Percentiles rank a stretch among this genome's conserved stretches.
These are phyloP conservation scores for Phortica variegata DNA, from an alignment of 1,140 invertebrate species.

Conservation along the genomic window DNA sequence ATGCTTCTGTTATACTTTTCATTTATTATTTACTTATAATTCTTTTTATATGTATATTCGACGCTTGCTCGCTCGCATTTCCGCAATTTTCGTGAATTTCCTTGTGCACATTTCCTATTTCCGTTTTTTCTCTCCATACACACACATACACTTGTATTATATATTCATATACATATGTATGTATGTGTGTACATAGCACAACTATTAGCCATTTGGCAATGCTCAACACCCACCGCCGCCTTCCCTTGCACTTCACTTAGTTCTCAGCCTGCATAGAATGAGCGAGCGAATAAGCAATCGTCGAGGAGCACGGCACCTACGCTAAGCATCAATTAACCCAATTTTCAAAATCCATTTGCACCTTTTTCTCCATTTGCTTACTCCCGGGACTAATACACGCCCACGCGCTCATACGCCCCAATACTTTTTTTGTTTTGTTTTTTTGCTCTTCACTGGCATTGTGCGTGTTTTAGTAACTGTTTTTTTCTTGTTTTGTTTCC, in stretches of 20 bases:
- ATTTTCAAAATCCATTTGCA: constrained; percentile 55
- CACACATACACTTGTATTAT: no score
- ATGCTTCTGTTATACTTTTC: no score
- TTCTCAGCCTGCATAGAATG: constrained; percentile 12
- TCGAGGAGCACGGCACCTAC: constrained; percentile 14
- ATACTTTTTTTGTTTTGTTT: no score
- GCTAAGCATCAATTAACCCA: constrained; percentile 56
- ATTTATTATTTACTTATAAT: no score
- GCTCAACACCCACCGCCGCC: constrained; percentile 45
- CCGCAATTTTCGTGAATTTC: constrained; percentile 33
- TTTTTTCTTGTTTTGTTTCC: no score
- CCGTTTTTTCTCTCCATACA: constrained; percentile 31
- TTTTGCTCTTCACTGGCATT: no score
- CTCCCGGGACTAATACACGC: constrained; percentile 15
- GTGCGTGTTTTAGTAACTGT: no score
- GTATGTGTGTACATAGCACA: no score
- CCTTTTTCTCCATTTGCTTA: constrained; percentile 26
- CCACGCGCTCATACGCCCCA: no score
- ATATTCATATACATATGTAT: no score
- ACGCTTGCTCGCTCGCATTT: constrained; percentile 22
- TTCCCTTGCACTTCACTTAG: no score
- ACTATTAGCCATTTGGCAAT: constrained; percentile 47
- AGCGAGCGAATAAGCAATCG: no score
- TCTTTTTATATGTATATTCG: background rate
- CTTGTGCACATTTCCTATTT: constrained; percentile 47